Conservation (phyloP, 2,797 vertebrate species). For the Hydrophis major region DNA sequence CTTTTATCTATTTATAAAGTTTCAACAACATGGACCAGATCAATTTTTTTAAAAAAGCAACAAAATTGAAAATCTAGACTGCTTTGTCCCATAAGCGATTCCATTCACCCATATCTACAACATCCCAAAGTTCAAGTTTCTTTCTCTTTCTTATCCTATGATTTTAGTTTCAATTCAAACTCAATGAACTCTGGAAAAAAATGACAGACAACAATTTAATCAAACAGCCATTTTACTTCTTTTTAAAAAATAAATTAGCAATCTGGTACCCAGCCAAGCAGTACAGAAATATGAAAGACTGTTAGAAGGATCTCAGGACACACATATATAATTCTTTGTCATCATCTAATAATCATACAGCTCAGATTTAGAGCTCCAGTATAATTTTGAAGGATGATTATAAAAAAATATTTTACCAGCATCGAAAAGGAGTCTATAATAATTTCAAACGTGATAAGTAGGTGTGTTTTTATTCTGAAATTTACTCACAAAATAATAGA, state of each 20-base stretch:
- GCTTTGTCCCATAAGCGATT: not conserved
- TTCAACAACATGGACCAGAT: not conserved
- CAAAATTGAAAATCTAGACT: not conserved
- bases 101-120: not conserved
- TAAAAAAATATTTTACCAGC: not conserved
- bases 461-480: not conserved
- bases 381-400: not conserved
- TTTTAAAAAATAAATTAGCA: not conserved
- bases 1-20: not conserved
- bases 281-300: not conserved
- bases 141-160: not conserved
- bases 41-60: not conserved
- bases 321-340: not conserved
- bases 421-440: not conserved
- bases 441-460: not conserved
- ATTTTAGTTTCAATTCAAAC: not conserved
- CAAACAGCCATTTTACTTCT: not conserved
- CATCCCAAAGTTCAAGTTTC: not conserved
- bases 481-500: conserved; percentile 15
- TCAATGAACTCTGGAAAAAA: not conserved
- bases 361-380: not conserved
- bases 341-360: not conserved
- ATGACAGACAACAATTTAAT: not conserved
- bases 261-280: not conserved
- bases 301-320: not conserved